Evolutionary conservation across 2,797 vertebrate genomes (phyloP).

Genomic region (Sphaeramia orbicularis): DNA sequence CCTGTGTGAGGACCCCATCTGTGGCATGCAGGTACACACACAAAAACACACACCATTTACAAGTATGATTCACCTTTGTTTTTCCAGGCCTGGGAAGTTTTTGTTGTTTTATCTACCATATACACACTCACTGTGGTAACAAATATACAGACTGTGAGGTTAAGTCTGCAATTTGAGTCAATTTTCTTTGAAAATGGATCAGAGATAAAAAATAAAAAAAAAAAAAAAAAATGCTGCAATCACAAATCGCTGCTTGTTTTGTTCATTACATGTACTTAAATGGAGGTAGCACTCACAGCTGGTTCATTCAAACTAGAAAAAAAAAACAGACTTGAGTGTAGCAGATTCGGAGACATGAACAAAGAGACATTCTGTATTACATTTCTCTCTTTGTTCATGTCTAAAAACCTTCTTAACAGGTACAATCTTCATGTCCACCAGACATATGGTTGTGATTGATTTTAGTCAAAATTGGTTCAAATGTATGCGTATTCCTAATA

Average conservation of each 20-base stretch:
- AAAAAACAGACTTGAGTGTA: constrained; percentile 2
- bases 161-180: not conserved
- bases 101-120: constrained; percentile 13
- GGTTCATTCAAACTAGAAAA: not conserved
- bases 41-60: constrained; percentile 10
- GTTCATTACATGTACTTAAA: not conserved
- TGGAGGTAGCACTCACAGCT: not conserved
- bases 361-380: not conserved
- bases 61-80: constrained; percentile 32
- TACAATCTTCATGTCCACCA: no score
- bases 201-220: not conserved
- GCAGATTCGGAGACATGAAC: constrained; percentile 1
- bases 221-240: constrained; percentile 6
- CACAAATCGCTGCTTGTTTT: constrained; percentile 10
- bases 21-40: constrained; percentile 94
- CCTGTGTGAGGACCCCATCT: constrained; percentile 98
- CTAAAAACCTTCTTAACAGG: no score
- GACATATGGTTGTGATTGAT: no score
- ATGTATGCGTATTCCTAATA: no score
- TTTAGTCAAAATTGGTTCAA: no score
- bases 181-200: not conserved
- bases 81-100: constrained; percentile 22
- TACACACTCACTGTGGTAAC: not conserved
- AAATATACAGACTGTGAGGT: constrained; percentile 2
- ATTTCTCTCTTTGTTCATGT: no score